Percentiles rank a stretch among this genome's conserved stretches.
Conservation (phyloP, 2,888 invertebrate genomes). For the Campoplex capitator region DNA sequence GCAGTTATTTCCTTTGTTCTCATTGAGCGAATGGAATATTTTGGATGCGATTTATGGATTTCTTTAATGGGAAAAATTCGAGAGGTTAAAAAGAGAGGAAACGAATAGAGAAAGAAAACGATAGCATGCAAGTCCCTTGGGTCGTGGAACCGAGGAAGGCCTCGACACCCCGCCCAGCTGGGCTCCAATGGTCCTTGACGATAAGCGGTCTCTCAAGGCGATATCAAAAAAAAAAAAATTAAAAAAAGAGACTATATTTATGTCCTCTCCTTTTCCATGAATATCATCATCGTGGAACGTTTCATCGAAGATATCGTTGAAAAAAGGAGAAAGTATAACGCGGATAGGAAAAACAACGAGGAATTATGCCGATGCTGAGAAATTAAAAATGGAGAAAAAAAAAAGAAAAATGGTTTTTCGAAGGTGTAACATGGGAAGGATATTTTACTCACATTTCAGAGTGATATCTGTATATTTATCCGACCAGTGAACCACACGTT, state of each 20-base stretch:
- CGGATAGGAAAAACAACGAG: background rate
- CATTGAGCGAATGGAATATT: background rate
- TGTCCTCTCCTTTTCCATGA: background rate
- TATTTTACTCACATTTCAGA: slow-evolving; percentile 71
- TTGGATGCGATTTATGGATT: background rate
- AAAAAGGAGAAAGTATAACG: background rate
- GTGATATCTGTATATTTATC: slow-evolving; percentile 61
- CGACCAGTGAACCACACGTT: slow-evolving; percentile 63
- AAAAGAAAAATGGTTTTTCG: slow-evolving; percentile 22
- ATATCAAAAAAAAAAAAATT: slow-evolving; percentile 7
- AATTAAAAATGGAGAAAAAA: background rate
- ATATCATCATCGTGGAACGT: background rate
- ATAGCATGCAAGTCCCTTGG: slow-evolving; percentile 52
- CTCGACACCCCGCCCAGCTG: slow-evolving; percentile 69
- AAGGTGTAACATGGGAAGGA: slow-evolving; percentile 16
- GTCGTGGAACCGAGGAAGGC: slow-evolving; percentile 49
- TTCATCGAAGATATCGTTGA: background rate
- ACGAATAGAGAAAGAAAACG: background rate
- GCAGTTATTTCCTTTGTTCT: background rate
- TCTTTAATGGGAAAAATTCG: slow-evolving; percentile 4
- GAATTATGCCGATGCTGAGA: background rate
- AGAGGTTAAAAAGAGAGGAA: background rate
- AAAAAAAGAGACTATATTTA: background rate
- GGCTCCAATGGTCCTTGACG: slow-evolving; percentile 63
- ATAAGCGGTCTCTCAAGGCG: slow-evolving; percentile 59